Percentiles rank a stretch among this genome's conserved stretches.
Conservation (phyloP, 2,888 invertebrate genomes). For the Cecidostiba fungosa region DNA sequence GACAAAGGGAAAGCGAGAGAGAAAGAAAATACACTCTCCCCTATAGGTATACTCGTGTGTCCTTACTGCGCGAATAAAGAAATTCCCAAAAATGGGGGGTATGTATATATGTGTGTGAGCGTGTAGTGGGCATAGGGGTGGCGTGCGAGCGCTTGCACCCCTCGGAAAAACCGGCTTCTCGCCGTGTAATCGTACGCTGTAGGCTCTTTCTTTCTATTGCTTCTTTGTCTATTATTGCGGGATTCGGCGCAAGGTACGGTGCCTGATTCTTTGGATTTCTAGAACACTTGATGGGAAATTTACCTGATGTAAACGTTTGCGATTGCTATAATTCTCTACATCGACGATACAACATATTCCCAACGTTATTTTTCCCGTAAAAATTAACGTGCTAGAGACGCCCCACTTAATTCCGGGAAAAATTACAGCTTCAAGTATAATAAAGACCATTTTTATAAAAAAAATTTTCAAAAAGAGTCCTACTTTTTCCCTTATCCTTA, state of each 20-base stretch:
- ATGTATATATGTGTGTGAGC: not conserved
- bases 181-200: not conserved
- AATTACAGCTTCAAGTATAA: too few species aligned
- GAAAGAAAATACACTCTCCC: slow-evolving; percentile 3
- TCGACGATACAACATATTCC: too few species aligned
- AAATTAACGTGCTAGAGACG: too few species aligned
- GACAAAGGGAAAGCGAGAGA: slow-evolving; percentile 14
- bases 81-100: slow-evolving; percentile 24
- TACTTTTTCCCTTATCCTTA: too few species aligned
- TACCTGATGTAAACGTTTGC: too few species aligned
- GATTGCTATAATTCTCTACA: too few species aligned
- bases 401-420: too few species aligned
- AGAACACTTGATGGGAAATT: too few species aligned
- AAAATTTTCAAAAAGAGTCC: too few species aligned
- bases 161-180: slow-evolving; percentile 4
- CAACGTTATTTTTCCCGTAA: too few species aligned
- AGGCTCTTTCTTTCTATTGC: not conserved
- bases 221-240: slow-evolving; percentile 11
- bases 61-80: slow-evolving; percentile 31
- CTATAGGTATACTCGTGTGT: not conserved
- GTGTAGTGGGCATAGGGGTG: not conserved
- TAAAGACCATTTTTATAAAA: too few species aligned
- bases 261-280: too few species aligned
- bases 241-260: not conserved
- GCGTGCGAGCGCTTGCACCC: not conserved